These are phyloP conservation scores for Castor canadensis DNA, from an alignment of 2,113 vertebrate genomes.

Conservation along the genomic window DNA sequence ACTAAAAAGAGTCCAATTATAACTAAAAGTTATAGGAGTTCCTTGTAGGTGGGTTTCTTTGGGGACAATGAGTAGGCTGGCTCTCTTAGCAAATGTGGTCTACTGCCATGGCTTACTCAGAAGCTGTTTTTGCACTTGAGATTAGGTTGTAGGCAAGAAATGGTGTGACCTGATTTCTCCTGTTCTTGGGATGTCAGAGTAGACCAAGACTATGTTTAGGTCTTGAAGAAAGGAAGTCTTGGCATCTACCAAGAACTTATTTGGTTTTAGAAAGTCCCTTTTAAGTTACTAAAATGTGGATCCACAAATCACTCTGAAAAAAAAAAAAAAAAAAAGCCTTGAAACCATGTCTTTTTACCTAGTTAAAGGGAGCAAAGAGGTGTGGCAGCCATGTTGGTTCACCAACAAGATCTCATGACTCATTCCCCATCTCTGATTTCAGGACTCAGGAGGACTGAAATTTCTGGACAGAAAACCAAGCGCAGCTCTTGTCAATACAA, in stretches of 20 bases:
- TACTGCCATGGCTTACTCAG: not conserved
- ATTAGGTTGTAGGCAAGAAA: constrained; percentile 48
- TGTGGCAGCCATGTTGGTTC: constrained; percentile 36
- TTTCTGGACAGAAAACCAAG: constrained; percentile 76
- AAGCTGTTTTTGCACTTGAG: constrained; percentile 3
- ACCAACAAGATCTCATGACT: constrained; percentile 49
- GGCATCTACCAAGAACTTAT: not conserved
- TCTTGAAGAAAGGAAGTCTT: constrained; percentile 32
- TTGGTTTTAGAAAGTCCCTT: constrained; percentile 60
- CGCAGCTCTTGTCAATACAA: constrained; percentile 72
- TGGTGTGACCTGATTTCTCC: constrained; percentile 9
- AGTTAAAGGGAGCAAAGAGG: constrained; percentile 57
- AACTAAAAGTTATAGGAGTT: not conserved
- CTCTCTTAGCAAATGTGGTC: not conserved
- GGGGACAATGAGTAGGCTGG: not conserved
- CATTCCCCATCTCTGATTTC: constrained; percentile 60
- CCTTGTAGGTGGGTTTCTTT: not conserved
- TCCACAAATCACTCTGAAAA: constrained; percentile 56
- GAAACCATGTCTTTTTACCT: constrained; percentile 32
- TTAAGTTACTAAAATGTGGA: constrained; percentile 63
- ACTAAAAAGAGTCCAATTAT: not conserved
- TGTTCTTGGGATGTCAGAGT: constrained; percentile 35
- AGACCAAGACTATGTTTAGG: not conserved
- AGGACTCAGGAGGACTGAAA: constrained; percentile 71
- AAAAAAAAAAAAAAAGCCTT: constrained; percentile 53